Evolutionary conservation across 2,113 vertebrate genomes (phyloP).

Genomic region (Corydoras sp.): DNA sequence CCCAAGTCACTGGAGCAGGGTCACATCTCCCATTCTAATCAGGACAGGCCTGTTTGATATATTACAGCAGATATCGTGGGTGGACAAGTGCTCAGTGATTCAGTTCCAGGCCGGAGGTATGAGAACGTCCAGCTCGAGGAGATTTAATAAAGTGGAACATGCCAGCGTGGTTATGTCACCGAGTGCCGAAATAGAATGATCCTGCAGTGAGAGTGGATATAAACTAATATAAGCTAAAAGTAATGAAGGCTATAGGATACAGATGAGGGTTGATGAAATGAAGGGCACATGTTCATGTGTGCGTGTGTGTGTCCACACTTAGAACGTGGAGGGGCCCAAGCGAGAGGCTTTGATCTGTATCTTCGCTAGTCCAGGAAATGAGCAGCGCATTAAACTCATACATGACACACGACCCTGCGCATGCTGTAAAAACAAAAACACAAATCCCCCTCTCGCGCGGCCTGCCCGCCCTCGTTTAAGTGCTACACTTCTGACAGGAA

Average conservation of each 20-base stretch:
- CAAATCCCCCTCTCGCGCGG: constrained; percentile 35
- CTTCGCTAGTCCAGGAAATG: constrained; percentile 45
- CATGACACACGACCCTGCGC: constrained; percentile 43
- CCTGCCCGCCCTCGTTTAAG: constrained; percentile 8
- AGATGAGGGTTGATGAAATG: constrained; percentile 6
- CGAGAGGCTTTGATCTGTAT: constrained; percentile 43
- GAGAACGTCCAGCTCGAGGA: constrained; percentile 11
- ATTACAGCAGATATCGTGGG: constrained; percentile 3
- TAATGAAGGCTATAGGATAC: constrained; percentile 18
- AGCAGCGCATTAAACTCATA: constrained; percentile 45
- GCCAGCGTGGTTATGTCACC: constrained; percentile 33
- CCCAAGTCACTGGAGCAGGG: neutral
- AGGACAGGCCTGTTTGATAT: constrained; percentile 11
- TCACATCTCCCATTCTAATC: constrained; percentile 24
- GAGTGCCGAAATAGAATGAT: constrained; percentile 25
- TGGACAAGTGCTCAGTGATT: neutral
- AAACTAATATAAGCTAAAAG: constrained; percentile 19
- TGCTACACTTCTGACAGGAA: constrained; percentile 43
- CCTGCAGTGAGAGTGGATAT: constrained; percentile 13
- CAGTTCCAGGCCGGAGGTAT: constrained; percentile 13
- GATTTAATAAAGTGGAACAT: constrained; percentile 31
- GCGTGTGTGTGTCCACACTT: constrained; percentile 25
- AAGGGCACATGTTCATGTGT: neutral
- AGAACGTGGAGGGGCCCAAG: constrained; percentile 7
- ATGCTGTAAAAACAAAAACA: constrained; percentile 47